Conservation (phyloP, 2,113 vertebrate species). For the Procavia capensis region DNA sequence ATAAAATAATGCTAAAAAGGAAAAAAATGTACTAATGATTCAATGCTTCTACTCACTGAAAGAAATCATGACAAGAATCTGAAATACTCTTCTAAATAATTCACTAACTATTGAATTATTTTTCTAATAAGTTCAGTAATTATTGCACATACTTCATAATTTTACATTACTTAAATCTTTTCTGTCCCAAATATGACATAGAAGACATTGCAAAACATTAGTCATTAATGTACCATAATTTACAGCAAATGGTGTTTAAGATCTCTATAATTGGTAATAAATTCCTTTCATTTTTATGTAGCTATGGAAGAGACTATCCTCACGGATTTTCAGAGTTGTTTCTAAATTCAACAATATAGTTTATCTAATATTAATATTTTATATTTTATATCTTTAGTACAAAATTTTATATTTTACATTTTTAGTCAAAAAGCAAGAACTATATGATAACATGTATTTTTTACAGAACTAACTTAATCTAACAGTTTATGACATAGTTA, state of each 20-base stretch:
- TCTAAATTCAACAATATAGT: constrained; percentile 44
- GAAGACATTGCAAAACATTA: constrained; percentile 57
- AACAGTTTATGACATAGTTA: background rate
- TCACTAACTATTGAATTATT: constrained; percentile 68
- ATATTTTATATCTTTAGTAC: background rate
- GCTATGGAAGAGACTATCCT: constrained; percentile 26
- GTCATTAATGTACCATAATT: constrained; percentile 64
- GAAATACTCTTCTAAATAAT: constrained; percentile 68
- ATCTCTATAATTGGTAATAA: constrained; percentile 63
- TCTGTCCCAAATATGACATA: constrained; percentile 69
- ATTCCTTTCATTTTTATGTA: constrained; percentile 69
- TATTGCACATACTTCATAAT: constrained; percentile 61
- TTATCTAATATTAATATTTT: constrained; percentile 28
- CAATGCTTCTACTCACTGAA: constrained; percentile 7
- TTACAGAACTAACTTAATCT: constrained; percentile 10
- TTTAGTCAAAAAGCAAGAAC: background rate
- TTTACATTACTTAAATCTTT: constrained; percentile 65
- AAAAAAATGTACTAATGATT: constrained; percentile 38
- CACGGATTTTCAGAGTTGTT: background rate
- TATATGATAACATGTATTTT: background rate
- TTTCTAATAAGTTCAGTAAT: constrained; percentile 76
- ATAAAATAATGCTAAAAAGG: too few species aligned
- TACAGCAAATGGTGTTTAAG: constrained; percentile 62
- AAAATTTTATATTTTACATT: constrained; percentile 24
- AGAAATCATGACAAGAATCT: constrained; percentile 25